These are phyloP conservation scores for Agriotes lineatus DNA, from an alignment of 2,888 invertebrate genomes.

Conservation along the genomic window DNA sequence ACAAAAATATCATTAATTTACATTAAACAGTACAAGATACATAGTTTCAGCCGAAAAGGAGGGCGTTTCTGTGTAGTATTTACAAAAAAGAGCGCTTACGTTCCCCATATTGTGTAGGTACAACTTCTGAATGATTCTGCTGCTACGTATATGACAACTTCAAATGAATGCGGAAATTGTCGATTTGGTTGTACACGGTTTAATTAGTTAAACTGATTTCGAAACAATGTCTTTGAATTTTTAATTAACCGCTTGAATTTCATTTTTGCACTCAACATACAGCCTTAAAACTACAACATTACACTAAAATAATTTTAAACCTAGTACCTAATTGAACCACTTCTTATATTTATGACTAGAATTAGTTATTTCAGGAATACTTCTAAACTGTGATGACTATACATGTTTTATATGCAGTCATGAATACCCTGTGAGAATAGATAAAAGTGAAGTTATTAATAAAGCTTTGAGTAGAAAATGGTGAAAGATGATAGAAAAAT, in stretches of 20 bases:
- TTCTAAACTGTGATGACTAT: constrained; percentile 1
- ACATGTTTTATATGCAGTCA: constrained; percentile 17
- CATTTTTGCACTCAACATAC: not conserved
- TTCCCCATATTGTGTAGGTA: constrained; percentile 20
- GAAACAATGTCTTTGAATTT: no score
- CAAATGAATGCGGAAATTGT: no score
- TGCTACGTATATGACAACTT: no score
- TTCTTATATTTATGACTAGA: constrained; percentile 17
- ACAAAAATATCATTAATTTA: constrained; percentile 17
- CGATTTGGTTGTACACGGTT: no score
- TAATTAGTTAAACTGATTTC: no score
- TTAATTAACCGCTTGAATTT: no score
- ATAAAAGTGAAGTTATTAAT: constrained; percentile 6
- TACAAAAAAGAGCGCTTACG: constrained; percentile 35
- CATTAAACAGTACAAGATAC: constrained; percentile 3
- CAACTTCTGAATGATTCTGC: not conserved
- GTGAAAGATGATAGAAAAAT: no score
- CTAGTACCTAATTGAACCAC: constrained; percentile 13
- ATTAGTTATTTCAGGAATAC: constrained; percentile 20
- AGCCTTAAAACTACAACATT: constrained; percentile 25
- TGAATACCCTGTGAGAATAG: constrained; percentile 21
- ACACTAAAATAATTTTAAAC: constrained; percentile 1
- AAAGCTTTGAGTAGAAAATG: no score
- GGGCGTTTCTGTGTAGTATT: constrained; percentile 20
- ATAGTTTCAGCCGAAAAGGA: constrained; percentile 18